Conservation (phyloP, 2,797 vertebrate species). For the Protonibea diacanthus region DNA sequence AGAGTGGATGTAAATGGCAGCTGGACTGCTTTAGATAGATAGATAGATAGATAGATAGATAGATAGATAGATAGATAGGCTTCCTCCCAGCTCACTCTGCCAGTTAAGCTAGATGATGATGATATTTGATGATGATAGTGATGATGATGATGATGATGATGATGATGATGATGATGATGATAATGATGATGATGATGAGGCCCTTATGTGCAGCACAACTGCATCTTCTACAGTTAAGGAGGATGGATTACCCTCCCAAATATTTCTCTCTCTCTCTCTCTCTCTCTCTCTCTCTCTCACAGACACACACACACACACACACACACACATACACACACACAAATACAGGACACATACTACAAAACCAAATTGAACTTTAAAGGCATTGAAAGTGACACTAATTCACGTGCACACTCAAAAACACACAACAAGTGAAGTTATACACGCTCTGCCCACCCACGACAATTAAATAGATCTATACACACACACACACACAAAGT, state of each 20-base stretch:
- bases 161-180: constrained; percentile 39
- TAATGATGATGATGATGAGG: constrained; percentile 34
- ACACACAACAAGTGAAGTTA: background rate
- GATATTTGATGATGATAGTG: constrained; percentile 38
- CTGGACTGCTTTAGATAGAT: constrained; percentile 14
- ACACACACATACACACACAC: constrained; percentile 19
- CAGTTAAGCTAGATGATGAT: constrained; percentile 49
- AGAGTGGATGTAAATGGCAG: constrained; percentile 35
- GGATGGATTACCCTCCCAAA: constrained; percentile 45
- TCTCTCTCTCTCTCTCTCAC: background rate
- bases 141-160: constrained; percentile 24
- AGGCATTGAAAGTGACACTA: constrained; percentile 2
- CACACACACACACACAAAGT: background rate
- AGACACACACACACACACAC: too few species aligned
- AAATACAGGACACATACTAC: background rate
- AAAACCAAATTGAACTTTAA: constrained; percentile 12
- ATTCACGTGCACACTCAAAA: background rate
- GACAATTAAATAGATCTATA: constrained; percentile 10
- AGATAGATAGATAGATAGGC: too few species aligned
- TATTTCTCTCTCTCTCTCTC: background rate
- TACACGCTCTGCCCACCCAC: background rate
- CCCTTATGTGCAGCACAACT: constrained; percentile 28
- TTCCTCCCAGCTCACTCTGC: constrained; percentile 18
- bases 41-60: too few species aligned
- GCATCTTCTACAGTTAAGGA: constrained; percentile 36